Evolutionary conservation across 2,113 vertebrate species (phyloP).

Genomic region (Pseudonaja textilis): DNA sequence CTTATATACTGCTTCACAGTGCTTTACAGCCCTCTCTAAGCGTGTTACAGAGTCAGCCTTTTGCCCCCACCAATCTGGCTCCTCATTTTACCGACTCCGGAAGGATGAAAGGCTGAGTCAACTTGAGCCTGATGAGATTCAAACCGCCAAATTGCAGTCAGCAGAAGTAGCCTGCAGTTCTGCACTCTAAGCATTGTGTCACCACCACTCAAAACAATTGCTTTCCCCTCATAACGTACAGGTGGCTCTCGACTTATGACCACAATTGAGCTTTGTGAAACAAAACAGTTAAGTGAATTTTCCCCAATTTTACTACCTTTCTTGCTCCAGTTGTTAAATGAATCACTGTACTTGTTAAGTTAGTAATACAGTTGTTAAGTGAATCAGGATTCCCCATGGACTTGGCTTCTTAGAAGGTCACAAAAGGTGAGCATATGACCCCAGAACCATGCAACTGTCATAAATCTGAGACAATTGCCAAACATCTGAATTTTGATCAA

Average conservation of each 20-base stretch:
- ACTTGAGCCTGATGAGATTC: no score
- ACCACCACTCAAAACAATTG: background rate
- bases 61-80: no score
- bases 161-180: no score
- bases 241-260: background rate
- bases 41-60: no score
- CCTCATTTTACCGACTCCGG: no score
- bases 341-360: no score
- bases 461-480: background rate
- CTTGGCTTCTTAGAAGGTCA: background rate
- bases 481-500: background rate
- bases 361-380: background rate
- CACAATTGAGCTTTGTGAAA: background rate
- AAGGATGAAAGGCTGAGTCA: no score
- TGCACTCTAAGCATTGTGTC: no score
- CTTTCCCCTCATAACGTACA: background rate
- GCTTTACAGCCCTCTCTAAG: no score
- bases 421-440: background rate
- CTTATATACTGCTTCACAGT: no score
- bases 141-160: no score
- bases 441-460: background rate
- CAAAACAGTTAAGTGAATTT: background rate
- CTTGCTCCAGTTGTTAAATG: background rate
- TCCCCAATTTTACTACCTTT: background rate
- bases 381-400: background rate